Conservation (phyloP, 2,888 invertebrate species). For the Allygus modestus region DNA sequence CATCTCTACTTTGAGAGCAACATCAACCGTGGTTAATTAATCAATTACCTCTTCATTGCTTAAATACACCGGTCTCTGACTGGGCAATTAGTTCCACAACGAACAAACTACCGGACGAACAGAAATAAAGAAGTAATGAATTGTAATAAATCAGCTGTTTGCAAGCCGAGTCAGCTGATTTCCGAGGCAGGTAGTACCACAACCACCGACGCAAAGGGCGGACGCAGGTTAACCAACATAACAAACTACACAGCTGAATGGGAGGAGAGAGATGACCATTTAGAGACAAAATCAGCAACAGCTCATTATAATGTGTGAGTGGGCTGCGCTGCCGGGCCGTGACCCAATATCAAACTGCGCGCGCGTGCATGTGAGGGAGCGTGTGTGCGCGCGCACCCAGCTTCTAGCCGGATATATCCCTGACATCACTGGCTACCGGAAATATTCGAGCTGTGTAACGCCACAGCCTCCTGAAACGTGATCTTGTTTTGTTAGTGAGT, state of each 20-base stretch:
- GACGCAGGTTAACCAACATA: conserved; percentile 8
- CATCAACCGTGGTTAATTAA: too few relatives aligned
- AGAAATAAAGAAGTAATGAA: background rate
- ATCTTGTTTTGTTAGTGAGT: conserved; percentile 19
- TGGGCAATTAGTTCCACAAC: conserved; percentile 3
- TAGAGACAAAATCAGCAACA: conserved; percentile 47
- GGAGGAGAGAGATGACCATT: conserved; percentile 35
- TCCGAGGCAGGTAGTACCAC: background rate
- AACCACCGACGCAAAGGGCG: background rate
- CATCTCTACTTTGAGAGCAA: too few relatives aligned
- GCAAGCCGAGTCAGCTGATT: conserved; percentile 15
- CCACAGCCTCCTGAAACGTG: conserved; percentile 40
- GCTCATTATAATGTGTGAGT: conserved; percentile 44
- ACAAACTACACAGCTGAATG: conserved; percentile 10
- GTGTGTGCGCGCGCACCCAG: conserved; percentile 3
- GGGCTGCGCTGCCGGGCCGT: conserved; percentile 27
- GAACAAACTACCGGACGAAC: background rate
- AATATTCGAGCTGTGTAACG: conserved; percentile 12
- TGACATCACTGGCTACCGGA: conserved; percentile 36
- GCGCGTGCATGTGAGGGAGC: background rate
- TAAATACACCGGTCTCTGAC: background rate
- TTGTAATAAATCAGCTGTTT: conserved; percentile 15
- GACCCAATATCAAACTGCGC: conserved; percentile 11
- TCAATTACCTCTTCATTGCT: background rate
- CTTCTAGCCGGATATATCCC: conserved; percentile 30